phyloP scores from a whole-genome alignment of 1,140 invertebrate genomes.

The Chlorops oryzae region DNA sequence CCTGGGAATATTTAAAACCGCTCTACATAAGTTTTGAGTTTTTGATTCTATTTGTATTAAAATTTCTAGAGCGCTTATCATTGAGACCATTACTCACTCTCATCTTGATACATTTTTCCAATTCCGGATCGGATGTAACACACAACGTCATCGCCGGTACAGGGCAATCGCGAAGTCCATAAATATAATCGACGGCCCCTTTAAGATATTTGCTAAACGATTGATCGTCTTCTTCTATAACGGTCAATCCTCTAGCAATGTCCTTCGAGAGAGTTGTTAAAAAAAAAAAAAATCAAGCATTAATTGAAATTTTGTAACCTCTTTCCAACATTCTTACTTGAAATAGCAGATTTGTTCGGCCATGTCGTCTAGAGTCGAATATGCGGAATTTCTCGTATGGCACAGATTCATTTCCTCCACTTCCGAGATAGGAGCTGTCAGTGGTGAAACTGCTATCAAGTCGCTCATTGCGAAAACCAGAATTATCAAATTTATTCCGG shows the following conservation, averaged over 20 bases:
- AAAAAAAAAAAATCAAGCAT: constrained; percentile 1
- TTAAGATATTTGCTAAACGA: constrained; percentile 62
- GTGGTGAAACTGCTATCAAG: constrained; percentile 38
- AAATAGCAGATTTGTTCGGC: constrained; percentile 61
- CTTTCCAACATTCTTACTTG: constrained; percentile 54
- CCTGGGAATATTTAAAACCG: too few species aligned
- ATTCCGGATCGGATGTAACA: constrained; percentile 83
- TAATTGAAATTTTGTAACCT: too few species aligned
- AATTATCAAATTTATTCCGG: constrained; percentile 13
- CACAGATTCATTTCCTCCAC: constrained; percentile 40
- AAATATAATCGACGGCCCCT: constrained; percentile 60
- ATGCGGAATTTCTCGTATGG: constrained; percentile 57
- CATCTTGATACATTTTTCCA: constrained; percentile 92
- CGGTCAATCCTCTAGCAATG: constrained; percentile 56
- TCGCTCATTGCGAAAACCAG: constrained; percentile 28
- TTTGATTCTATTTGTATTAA: too few species aligned
- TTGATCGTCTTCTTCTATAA: constrained; percentile 55
- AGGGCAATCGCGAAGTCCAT: constrained; percentile 71
- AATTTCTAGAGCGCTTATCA: too few species aligned
- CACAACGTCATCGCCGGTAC: constrained; percentile 75
- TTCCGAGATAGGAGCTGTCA: constrained; percentile 21
- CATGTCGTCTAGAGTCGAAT: constrained; percentile 65
- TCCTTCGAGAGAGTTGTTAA: too few species aligned
- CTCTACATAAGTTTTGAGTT: too few species aligned
- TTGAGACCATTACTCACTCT: constrained; percentile 65